Evolutionary conservation across 2,888 invertebrate species (phyloP).

Genomic region (Phrixothrix hirtus): DNA sequence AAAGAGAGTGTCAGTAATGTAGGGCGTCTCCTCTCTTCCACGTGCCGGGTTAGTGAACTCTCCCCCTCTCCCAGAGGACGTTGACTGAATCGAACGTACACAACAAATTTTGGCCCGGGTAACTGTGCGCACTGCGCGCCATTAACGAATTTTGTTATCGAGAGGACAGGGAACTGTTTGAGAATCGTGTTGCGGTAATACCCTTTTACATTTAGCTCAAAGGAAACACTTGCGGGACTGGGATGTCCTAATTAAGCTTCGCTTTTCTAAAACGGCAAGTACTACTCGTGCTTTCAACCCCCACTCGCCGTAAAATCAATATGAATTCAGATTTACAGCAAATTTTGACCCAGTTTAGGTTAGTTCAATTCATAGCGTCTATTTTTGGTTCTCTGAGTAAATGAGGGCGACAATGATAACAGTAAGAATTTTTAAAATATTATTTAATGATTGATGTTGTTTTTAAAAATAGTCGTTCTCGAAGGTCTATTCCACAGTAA

Average conservation of each 20-base stretch:
- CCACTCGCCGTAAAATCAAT: slow-evolving; percentile 5
- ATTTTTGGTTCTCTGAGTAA: too few species aligned
- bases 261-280: slow-evolving; percentile 6
- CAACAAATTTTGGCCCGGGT: slow-evolving; percentile 34
- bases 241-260: slow-evolving; percentile 14
- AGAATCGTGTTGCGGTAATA: slow-evolving; percentile 16
- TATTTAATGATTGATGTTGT: too few species aligned
- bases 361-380: too few species aligned
- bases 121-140: slow-evolving; percentile 28
- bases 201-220: slow-evolving; percentile 20
- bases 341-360: slow-evolving; percentile 10
- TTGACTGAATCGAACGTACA: slow-evolving; percentile 31
- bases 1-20: slow-evolving; percentile 29
- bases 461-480: too few species aligned
- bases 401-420: too few species aligned
- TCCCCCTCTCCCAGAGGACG: slow-evolving; percentile 29
- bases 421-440: too few species aligned
- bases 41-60: slow-evolving; percentile 29
- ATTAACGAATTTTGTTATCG: slow-evolving; percentile 29
- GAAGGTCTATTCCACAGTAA: too few species aligned
- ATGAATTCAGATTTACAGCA: not conserved
- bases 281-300: slow-evolving; percentile 3
- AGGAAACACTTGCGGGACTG: slow-evolving; percentile 6
- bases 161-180: slow-evolving; percentile 7
- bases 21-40: slow-evolving; percentile 30